Evolutionary conservation across 2,113 vertebrate genomes (phyloP).

Genomic region (Oncorhynchus kisutch): DNA sequence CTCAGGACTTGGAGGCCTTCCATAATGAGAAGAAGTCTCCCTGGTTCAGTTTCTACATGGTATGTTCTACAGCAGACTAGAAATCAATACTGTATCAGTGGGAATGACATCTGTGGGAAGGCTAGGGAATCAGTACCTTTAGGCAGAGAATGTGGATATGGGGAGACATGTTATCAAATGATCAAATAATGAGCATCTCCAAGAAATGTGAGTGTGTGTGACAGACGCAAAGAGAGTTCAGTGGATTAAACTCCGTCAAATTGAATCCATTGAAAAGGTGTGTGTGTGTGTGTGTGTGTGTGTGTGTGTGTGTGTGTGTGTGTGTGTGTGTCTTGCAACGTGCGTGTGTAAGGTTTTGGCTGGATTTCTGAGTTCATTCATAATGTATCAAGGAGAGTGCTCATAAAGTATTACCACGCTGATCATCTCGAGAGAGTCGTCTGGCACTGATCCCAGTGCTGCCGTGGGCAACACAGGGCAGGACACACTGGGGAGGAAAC

Average conservation of each 20-base stretch:
- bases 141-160: background rate
- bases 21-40: background rate
- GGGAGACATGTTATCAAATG: background rate
- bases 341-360: background rate
- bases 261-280: background rate
- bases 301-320: too few species aligned
- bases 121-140: background rate
- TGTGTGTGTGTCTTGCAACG: background rate
- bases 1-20: constrained; percentile 7
- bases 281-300: too few species aligned
- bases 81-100: constrained; percentile 12
- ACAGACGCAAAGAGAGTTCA: too few species aligned
- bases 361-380: constrained; percentile 1
- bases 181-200: background rate
- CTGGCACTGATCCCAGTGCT: background rate
- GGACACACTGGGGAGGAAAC: constrained; percentile 39
- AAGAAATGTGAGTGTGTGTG: background rate
- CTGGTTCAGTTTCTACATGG: background rate
- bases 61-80: background rate
- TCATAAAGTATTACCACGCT: constrained; percentile 5
- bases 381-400: constrained; percentile 12
- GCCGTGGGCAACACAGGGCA: background rate
- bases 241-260: too few species aligned
- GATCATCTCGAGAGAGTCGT: background rate
- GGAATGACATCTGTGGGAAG: constrained; percentile 8